Conservation (phyloP, 2,113 vertebrate genomes). For the Dissostichus mawsoni region DNA sequence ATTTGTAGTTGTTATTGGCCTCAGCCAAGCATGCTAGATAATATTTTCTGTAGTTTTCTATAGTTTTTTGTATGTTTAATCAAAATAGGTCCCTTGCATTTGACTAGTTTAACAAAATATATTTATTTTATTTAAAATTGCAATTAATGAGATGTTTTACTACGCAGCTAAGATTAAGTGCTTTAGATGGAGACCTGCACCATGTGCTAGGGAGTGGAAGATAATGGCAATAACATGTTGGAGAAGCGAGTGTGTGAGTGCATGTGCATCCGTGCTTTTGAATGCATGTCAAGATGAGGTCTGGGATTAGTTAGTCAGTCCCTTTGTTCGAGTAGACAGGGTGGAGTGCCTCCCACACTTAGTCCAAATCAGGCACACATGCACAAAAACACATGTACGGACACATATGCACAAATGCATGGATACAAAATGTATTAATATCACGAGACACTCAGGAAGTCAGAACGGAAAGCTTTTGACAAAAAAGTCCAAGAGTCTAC, state of each 20-base stretch:
- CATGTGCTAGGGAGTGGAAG: constrained; percentile 6
- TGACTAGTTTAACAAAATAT: neutral
- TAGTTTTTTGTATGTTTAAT: neutral
- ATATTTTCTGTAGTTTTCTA: neutral
- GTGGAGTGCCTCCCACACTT: constrained; percentile 60
- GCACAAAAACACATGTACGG: neutral
- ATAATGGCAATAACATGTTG: constrained; percentile 6
- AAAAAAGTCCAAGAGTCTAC: neutral
- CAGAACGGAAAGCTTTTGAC: neutral
- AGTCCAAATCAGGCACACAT: constrained; percentile 37
- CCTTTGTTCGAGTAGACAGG: constrained; percentile 67
- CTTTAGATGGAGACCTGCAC: neutral
- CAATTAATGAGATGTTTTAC: neutral
- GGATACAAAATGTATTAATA: constrained; percentile 24
- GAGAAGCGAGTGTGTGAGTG: constrained; percentile 2
- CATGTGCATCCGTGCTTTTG: constrained; percentile 6
- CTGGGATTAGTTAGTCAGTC: constrained; percentile 69
- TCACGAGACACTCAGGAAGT: constrained; percentile 2
- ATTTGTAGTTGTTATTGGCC: neutral
- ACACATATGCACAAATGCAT: constrained; percentile 6
- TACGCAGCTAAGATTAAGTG: neutral
- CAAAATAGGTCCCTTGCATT: neutral
- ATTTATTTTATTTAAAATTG: neutral
- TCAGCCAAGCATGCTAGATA: neutral
- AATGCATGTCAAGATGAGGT: constrained; percentile 48